Percentiles rank a stretch among this genome's conserved stretches.
phyloP scores from a whole-genome alignment of 2,797 vertebrate genomes.

The Diplodus sargus region DNA sequence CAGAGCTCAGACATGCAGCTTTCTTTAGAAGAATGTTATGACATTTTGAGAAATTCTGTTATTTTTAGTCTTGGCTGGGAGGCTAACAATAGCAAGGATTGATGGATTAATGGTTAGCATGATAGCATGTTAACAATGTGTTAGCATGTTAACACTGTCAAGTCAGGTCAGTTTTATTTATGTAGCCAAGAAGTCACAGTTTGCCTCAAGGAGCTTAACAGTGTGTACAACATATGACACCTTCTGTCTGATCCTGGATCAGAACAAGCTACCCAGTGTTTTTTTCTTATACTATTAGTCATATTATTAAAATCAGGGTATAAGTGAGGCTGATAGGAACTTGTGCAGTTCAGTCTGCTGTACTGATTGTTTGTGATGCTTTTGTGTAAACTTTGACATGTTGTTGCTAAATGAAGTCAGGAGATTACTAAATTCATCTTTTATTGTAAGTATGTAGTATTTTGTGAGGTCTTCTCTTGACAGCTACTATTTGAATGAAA shows the following conservation, averaged over 20 bases:
- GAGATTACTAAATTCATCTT: background rate
- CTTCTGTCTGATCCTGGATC: no score
- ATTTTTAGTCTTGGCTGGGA: background rate
- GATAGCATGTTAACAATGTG: background rate
- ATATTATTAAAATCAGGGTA: background rate
- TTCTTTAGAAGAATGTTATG: no score
- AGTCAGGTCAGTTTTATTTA: background rate
- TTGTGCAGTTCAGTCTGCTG: background rate
- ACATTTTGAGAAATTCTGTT: no score
- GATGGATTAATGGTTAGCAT: background rate
- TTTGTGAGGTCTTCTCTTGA: background rate
- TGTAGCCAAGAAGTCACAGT: background rate
- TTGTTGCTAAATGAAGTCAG: background rate
- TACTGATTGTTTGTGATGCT: background rate
- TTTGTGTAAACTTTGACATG: background rate
- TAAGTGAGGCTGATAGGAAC: background rate
- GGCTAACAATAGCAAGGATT: background rate
- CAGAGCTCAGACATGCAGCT: no score
- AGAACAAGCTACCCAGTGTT: background rate
- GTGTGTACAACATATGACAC: background rate
- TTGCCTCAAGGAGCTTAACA: background rate
- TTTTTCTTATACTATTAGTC: background rate
- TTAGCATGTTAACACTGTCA: background rate
- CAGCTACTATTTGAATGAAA: background rate
- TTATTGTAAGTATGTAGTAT: background rate